Percentiles rank a stretch among this genome's conserved stretches.
phyloP scores from a whole-genome alignment of 2,113 vertebrate genomes.

The Sceloporus tristichus region DNA sequence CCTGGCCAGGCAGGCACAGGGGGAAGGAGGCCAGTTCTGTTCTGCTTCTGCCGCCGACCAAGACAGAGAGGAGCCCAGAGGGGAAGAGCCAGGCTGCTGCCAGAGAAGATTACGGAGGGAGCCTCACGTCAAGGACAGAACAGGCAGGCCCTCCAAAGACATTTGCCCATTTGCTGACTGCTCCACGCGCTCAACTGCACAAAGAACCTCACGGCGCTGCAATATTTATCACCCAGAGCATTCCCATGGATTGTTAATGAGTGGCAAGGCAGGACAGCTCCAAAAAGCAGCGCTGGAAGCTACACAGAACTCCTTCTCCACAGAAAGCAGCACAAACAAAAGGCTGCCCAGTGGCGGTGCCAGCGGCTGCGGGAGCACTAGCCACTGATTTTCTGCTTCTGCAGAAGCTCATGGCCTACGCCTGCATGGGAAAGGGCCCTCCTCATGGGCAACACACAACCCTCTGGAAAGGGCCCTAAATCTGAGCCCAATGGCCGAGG shows the following conservation, averaged over 20 bases:
- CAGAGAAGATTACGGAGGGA: not conserved
- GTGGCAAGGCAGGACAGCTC: not conserved
- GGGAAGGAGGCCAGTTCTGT: not conserved
- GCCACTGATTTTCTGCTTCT: not conserved
- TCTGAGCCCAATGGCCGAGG: too few species aligned
- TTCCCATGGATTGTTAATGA: not conserved
- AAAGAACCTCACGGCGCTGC: not conserved
- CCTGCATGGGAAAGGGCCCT: too few species aligned
- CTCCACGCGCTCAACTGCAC: not conserved
- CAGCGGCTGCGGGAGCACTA: too few species aligned
- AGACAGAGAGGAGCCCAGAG: too few species aligned
- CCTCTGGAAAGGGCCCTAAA: too few species aligned
- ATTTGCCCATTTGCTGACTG: too few species aligned
- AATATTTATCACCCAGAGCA: not conserved
- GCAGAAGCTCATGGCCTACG: too few species aligned
- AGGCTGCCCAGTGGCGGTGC: too few species aligned
- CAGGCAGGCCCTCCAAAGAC: too few species aligned
- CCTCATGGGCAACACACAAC: too few species aligned
- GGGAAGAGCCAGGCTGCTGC: not conserved
- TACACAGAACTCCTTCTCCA: not conserved
- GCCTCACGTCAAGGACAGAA: not conserved
- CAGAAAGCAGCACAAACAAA: too few species aligned
- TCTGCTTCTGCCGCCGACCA: not conserved
- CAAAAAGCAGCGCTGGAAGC: not conserved
- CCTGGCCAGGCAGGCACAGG: not conserved